A percentile compares a stretch with the other conserved stretches of the same genome.
phyloP scores from a whole-genome alignment of 2,113 vertebrate species.

The Glaucomys volans region DNA sequence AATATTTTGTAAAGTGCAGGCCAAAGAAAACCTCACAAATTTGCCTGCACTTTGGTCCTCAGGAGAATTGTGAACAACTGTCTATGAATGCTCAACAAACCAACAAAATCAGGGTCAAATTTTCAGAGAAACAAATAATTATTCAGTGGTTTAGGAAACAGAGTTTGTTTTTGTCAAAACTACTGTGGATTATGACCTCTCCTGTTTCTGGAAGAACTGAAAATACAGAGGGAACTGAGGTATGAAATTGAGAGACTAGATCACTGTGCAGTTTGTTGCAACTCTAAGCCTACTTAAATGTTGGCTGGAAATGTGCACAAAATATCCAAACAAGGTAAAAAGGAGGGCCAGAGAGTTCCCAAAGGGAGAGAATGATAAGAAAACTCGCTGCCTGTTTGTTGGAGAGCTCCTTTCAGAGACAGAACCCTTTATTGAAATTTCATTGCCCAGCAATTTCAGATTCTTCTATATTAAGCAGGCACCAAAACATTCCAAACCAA shows the following conservation, averaged over 20 bases:
- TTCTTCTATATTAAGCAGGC: slow-evolving; percentile 73
- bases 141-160: not conserved
- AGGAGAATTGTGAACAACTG: not conserved
- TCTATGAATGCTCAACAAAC: not conserved
- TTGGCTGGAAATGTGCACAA: slow-evolving; percentile 49
- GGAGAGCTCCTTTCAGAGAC: slow-evolving; percentile 35
- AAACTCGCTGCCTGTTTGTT: not conserved
- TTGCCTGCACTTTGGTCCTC: slow-evolving; percentile 2
- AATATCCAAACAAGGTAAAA: slow-evolving; percentile 24
- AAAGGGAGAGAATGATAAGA: not conserved
- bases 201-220: slow-evolving; percentile 61
- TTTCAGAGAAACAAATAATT: slow-evolving; percentile 49
- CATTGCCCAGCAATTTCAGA: slow-evolving; percentile 63
- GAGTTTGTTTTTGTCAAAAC: slow-evolving; percentile 36
- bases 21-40: slow-evolving; percentile 34
- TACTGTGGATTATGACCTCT: slow-evolving; percentile 44
- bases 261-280: slow-evolving; percentile 1
- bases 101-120: not conserved
- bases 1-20: not conserved
- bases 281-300: not conserved
- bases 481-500: slow-evolving; percentile 72
- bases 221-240: slow-evolving; percentile 49
- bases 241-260: slow-evolving; percentile 58
- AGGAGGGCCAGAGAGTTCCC: not conserved
- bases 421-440: slow-evolving; percentile 68